Percentiles rank a stretch among this genome's conserved stretches.
These are phyloP conservation scores for Nesidiocoris tenuis DNA, from an alignment of 2,888 invertebrate genomes.

Conservation along the genomic window DNA sequence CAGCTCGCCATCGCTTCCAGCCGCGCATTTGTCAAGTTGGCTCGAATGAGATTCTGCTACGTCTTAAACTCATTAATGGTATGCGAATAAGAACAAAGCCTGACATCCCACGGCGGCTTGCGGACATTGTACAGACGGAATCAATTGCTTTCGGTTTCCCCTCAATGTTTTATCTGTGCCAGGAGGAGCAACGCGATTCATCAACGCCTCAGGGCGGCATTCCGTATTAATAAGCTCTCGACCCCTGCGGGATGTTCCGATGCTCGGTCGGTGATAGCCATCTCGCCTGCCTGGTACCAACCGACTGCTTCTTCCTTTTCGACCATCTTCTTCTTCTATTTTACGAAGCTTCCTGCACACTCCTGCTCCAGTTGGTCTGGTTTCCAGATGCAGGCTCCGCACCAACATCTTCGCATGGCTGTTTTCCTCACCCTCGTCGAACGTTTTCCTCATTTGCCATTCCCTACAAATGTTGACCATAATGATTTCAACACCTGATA, in stretches of 20 bases:
- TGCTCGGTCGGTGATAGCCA: slow-evolving; percentile 1
- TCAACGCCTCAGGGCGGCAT: slow-evolving; percentile 23
- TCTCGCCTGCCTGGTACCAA: slow-evolving; percentile 9
- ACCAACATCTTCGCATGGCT: no score
- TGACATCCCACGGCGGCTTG: neutral
- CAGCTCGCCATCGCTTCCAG: no score
- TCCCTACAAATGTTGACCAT: no score
- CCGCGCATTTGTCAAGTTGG: no score
- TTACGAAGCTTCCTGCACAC: no score
- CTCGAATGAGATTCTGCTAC: no score
- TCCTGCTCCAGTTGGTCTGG: no score
- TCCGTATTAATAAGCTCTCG: slow-evolving; percentile 18
- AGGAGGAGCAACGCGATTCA: slow-evolving; percentile 27
- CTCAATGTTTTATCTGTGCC: slow-evolving; percentile 25
- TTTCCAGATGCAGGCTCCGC: no score
- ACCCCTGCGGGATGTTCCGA: neutral
- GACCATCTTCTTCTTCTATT: neutral
- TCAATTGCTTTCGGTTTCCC: slow-evolving; percentile 32
- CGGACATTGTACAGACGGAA: slow-evolving; percentile 15
- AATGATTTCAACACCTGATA: no score
- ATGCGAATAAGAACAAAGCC: neutral
- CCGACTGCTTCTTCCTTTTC: neutral
- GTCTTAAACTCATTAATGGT: neutral
- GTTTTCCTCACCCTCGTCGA: no score
- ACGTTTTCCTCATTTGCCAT: no score